Conservation (phyloP, 2,797 vertebrate genomes). For the Centroberyx gerrardi region DNA sequence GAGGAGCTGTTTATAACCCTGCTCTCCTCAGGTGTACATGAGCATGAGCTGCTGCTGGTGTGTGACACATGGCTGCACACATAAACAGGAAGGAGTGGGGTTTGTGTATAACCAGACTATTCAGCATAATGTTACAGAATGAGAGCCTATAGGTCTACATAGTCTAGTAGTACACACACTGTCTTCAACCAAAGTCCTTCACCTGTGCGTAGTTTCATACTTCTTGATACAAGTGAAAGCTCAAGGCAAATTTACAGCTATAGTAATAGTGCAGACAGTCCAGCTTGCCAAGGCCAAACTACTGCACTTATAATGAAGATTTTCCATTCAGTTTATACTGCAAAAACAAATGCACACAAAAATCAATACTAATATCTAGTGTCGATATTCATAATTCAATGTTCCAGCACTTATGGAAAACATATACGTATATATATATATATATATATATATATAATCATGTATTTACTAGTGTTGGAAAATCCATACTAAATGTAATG, state of each 20-base stretch:
- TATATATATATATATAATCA: too few species aligned
- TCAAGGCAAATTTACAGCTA: neutral
- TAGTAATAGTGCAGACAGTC: neutral
- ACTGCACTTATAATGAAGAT: constrained; percentile 11
- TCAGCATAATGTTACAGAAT: neutral
- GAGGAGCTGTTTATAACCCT: constrained; percentile 11
- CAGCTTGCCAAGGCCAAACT: neutral
- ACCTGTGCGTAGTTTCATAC: neutral
- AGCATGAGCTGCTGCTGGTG: constrained; percentile 11
- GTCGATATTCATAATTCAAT: neutral
- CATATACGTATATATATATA: too few species aligned
- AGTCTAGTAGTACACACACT: neutral
- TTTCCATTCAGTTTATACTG: neutral
- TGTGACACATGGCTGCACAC: neutral
- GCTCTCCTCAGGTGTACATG: constrained; percentile 36
- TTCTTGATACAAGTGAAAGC: neutral
- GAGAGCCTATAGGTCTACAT: neutral
- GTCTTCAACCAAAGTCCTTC: neutral
- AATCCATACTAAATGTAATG: too few species aligned
- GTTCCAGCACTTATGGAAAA: too few species aligned
- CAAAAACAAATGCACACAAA: neutral
- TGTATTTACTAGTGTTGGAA: too few species aligned
- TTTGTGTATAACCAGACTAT: constrained; percentile 8
- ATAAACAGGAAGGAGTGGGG: constrained; percentile 38
- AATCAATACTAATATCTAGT: neutral